phyloP scores from a whole-genome alignment of 2,888 invertebrate genomes.

The Gryllus longicercus region DNA sequence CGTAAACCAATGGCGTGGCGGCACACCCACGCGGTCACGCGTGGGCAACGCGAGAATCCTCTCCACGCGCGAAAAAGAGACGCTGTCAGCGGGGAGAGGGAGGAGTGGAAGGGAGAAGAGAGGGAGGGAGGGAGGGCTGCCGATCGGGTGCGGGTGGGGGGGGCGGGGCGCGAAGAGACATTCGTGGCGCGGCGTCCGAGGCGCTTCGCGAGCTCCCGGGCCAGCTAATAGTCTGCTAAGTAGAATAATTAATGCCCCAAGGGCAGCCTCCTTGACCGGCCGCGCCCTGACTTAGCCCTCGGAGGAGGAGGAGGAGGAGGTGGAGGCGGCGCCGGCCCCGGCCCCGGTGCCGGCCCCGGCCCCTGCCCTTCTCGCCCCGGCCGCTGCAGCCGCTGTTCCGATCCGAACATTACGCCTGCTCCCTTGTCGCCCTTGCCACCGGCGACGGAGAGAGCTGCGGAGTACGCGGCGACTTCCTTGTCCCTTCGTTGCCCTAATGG shows the following conservation, averaged over 20 bases:
- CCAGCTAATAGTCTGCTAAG: constrained; percentile 30
- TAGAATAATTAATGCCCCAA: constrained; percentile 34
- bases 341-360: neutral
- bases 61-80: neutral
- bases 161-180: neutral
- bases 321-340: too few relatives aligned
- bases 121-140: neutral
- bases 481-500: too few relatives aligned
- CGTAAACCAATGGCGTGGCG: too few relatives aligned
- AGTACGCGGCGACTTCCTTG: too few relatives aligned
- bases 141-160: neutral
- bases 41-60: too few relatives aligned
- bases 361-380: neutral
- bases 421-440: too few relatives aligned
- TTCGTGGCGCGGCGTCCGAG: neutral
- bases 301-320: neutral
- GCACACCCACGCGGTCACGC: too few relatives aligned
- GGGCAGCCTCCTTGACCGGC: constrained; percentile 1
- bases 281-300: neutral
- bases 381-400: neutral
- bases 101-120: neutral
- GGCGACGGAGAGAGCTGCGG: too few relatives aligned
- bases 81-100: neutral
- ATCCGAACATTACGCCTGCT: neutral
- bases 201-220: neutral